These are phyloP conservation scores for Eubasilissa splendida DNA, from an alignment of 2,888 invertebrate species.

Conservation along the genomic window DNA sequence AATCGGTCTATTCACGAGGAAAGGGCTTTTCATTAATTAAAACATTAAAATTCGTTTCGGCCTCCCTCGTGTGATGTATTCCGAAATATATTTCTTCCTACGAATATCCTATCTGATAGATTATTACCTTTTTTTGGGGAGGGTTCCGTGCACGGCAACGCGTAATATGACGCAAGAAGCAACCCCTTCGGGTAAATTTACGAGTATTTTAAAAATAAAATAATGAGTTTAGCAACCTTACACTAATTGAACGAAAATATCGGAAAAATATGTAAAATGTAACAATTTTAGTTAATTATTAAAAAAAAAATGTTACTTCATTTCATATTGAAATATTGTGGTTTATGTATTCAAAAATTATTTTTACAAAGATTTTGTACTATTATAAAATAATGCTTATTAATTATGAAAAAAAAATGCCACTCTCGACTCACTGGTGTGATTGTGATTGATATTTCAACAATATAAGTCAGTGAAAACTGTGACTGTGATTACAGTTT, in stretches of 20 bases:
- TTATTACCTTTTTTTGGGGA: slow-evolving; percentile 50
- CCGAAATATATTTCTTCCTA: slow-evolving; percentile 49
- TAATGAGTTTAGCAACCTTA: not conserved
- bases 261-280: not conserved
- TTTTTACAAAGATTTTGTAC: too few relatives aligned
- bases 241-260: not conserved
- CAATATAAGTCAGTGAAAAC: too few relatives aligned
- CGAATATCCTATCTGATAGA: slow-evolving; percentile 50
- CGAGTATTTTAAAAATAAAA: not conserved
- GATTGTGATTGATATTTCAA: too few relatives aligned
- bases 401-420: too few relatives aligned
- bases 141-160: not conserved
- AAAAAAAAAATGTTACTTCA: too few relatives aligned
- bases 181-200: not conserved
- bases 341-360: too few relatives aligned
- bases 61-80: slow-evolving; percentile 48
- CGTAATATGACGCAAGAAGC: not conserved
- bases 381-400: too few relatives aligned
- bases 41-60: slow-evolving; percentile 57
- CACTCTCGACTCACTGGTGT: too few relatives aligned
- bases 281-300: not conserved
- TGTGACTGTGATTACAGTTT: too few relatives aligned
- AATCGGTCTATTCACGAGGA: slow-evolving; percentile 49
- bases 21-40: slow-evolving; percentile 58
- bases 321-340: too few relatives aligned